Evolutionary conservation across 64 coral and sea anemone genomes (phyloP).

Genomic region (Actinia equina): DNA sequence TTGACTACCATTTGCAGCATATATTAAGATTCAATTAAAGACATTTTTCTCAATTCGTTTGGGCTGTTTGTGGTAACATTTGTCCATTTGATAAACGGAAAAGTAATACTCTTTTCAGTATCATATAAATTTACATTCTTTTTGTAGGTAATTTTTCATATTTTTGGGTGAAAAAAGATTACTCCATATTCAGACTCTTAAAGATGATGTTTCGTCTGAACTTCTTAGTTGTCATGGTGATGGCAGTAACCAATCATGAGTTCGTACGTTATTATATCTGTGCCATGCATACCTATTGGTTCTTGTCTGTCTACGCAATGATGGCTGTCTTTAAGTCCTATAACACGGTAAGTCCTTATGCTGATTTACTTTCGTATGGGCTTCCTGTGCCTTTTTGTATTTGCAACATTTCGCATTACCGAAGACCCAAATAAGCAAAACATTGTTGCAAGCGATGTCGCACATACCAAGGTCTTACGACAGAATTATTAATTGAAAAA

Average conservation of each 20-base stretch:
- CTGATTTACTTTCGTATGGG: not conserved
- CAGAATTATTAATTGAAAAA: too few relatives aligned
- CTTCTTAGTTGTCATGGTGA: conserved; percentile 98
- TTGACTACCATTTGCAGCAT: too few relatives aligned
- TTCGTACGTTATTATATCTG: conserved; percentile 98
- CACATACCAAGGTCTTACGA: too few relatives aligned
- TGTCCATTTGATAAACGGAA: not conserved
- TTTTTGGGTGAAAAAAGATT: conserved; percentile 96
- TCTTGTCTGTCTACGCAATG: conserved; percentile 94
- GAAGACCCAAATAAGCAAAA: too few relatives aligned
- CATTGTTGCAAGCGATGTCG: too few relatives aligned
- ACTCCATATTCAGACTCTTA: conserved; percentile 83
- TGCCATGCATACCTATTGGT: conserved; percentile 99
- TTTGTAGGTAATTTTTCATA: conserved; percentile 98
- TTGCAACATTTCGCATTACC: too few relatives aligned
- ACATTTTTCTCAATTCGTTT: not conserved
- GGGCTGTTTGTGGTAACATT: too few relatives aligned
- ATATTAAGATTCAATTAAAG: not conserved
- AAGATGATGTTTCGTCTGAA: conserved; percentile 99
- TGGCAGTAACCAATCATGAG: conserved; percentile 99
- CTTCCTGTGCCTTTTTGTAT: not conserved
- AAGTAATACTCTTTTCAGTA: not conserved
- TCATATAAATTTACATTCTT: not conserved
- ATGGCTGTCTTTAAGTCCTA: conserved; percentile 72
- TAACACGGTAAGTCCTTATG: conserved; percentile 63